Percentiles rank a stretch among this genome's conserved stretches.
phyloP scores from a whole-genome alignment of 2,113 vertebrate genomes.

The Tupaia tana region DNA sequence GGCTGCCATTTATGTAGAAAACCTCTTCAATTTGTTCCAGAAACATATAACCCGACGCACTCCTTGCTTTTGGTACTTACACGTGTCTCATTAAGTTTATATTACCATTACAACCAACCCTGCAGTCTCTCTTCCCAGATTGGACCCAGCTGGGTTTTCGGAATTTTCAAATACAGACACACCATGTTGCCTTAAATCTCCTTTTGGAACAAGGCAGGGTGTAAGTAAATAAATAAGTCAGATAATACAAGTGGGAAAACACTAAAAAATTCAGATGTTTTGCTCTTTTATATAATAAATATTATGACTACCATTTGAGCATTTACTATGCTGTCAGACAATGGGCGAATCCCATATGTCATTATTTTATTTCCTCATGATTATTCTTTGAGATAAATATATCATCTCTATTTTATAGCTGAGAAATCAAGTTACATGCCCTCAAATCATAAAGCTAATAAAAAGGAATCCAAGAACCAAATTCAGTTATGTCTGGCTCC shows the following conservation, averaged over 20 bases:
- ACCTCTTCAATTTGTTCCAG: slow-evolving; percentile 38
- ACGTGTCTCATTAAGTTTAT: slow-evolving; percentile 17
- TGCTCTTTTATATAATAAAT: slow-evolving; percentile 32
- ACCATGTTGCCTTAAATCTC: slow-evolving; percentile 39
- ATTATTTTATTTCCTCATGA: slow-evolving; percentile 13
- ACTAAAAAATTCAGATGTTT: slow-evolving; percentile 2
- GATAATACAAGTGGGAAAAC: slow-evolving; percentile 41
- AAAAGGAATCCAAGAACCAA: slow-evolving; percentile 17
- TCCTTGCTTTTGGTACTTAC: background rate
- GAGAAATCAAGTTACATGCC: slow-evolving; percentile 41
- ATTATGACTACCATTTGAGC: background rate
- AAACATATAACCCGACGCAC: background rate
- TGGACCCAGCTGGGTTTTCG: slow-evolving; percentile 50
- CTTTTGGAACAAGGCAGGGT: slow-evolving; percentile 54
- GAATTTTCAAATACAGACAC: slow-evolving; percentile 46
- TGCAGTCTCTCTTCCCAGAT: slow-evolving; percentile 38
- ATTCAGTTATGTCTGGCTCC: background rate
- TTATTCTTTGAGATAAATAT: background rate
- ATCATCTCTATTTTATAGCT: slow-evolving; percentile 32
- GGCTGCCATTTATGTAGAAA: slow-evolving; percentile 68
- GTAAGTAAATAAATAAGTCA: slow-evolving; percentile 52
- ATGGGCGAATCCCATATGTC: background rate
- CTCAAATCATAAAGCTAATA: slow-evolving; percentile 40
- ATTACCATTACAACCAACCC: background rate
- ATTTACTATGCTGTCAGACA: background rate